Conservation (phyloP, 92 coral and sea anemone genomes). For the Phenganax stokvisi region DNA sequence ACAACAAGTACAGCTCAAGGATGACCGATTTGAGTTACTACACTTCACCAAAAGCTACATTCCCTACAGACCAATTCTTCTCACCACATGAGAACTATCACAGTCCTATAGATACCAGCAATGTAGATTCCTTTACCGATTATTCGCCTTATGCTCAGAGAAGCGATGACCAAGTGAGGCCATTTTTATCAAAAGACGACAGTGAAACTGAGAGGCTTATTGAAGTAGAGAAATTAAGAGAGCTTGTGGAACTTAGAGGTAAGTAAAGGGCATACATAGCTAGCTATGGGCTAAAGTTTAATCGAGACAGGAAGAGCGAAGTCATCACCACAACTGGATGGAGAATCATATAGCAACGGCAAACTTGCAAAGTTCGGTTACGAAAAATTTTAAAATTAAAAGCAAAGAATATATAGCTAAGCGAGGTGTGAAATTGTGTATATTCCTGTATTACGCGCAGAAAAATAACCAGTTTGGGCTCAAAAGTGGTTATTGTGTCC, state of each 20-base stretch:
- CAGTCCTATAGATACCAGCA: neutral
- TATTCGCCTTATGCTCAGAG: neutral
- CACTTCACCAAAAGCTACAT: neutral
- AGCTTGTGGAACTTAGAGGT: slow-evolving; percentile 35
- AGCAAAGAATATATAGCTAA: too few species aligned
- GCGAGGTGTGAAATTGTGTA: too few species aligned
- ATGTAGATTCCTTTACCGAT: neutral
- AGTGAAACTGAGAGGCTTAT: neutral
- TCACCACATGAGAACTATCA: slow-evolving; percentile 17
- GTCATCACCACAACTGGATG: too few species aligned
- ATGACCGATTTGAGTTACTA: slow-evolving; percentile 22
- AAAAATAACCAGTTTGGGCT: too few species aligned
- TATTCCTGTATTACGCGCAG: too few species aligned
- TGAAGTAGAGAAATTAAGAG: slow-evolving; percentile 12
- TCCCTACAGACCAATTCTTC: neutral
- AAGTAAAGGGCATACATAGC: neutral
- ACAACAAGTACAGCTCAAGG: slow-evolving; percentile 13
- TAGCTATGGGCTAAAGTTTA: too few species aligned
- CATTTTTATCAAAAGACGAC: neutral
- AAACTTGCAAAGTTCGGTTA: too few species aligned
- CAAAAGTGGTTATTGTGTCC: too few species aligned
- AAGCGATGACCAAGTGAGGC: neutral
- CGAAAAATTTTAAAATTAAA: too few species aligned
- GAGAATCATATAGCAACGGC: too few species aligned
- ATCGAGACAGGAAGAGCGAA: too few species aligned